Base-by-base conservation (phyloP, 2,113 vertebrate species). In the Enhydra lutris region DNA sequence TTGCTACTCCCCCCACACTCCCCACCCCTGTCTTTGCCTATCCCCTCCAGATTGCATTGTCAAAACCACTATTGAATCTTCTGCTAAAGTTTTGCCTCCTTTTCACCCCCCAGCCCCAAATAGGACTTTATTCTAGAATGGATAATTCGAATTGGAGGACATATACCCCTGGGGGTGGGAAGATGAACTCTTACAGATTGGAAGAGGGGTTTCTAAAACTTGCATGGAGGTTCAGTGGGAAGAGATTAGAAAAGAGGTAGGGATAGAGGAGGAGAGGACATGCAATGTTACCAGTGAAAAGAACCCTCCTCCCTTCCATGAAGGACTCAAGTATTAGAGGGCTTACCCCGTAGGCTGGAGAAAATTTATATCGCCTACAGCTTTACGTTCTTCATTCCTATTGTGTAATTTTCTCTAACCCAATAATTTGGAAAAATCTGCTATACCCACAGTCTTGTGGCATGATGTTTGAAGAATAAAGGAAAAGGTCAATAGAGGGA, bases 1-100 rank as follows among this genome's bases (percentile, higher is more conserved):
- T 73, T 76, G 57, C 57, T 55, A 24, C 5, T 11, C 10, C 15
- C 7, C 34, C 6, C 0, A 18, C 1, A 31, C 39, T 0, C 34
- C 18, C 29, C 3, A 34, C 20, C 11, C 39, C 29, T 6, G 12
- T 39, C n/a, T 79, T 71, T 78, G 50, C 36, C 36, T 26, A 17
- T 65, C 20, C 31, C 42, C 36, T 97, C 17, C 42, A 21, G 79
- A 55, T 80, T 34, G 50, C n/a, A 34, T 36, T 59, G 55, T 55
- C 15, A 42, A 89, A 85, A 20, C 24, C 55, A 31, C 74, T 85
- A 71, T 14, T 81, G 87, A 78, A 47, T 50, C 18, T 76, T 14
- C 31, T 81, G 47, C 71, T 65, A 18, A 91, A 65, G 11, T 67
- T 34, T 73, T 7, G 13, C 34, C 13, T 86, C 17, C 11, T 81